Percentiles rank a stretch among this genome's conserved stretches.
These are phyloP conservation scores for Microcaecilia unicolor DNA, from an alignment of 2,797 vertebrate genomes.

Conservation along the genomic window DNA sequence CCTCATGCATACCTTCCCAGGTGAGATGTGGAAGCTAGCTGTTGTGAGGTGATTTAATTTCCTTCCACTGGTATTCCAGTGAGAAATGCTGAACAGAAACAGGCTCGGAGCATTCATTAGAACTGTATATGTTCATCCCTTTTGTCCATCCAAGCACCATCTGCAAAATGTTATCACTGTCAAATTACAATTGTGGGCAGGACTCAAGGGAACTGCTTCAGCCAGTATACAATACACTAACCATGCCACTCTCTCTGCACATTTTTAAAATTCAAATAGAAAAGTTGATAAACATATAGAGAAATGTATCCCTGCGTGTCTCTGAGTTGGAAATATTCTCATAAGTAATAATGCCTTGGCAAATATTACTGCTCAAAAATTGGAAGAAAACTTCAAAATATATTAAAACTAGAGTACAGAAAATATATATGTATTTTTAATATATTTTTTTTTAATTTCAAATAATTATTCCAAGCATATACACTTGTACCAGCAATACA, in stretches of 20 bases:
- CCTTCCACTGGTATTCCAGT: conserved; percentile 43
- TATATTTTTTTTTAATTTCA: too few relatives aligned
- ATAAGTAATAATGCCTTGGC: conserved; percentile 23
- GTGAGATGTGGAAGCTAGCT: conserved; percentile 57
- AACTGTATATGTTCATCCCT: conserved; percentile 26
- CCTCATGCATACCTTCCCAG: conserved; percentile 52
- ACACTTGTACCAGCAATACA: too few relatives aligned
- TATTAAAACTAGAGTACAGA: too few relatives aligned
- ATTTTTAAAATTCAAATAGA: conserved; percentile 26
- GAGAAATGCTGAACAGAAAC: conserved; percentile 41
- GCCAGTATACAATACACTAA: conserved; percentile 16
- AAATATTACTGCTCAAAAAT: conserved; percentile 14
- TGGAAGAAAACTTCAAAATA: conserved; percentile 22
- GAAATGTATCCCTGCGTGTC: conserved; percentile 11
- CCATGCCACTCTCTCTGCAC: conserved; percentile 14
- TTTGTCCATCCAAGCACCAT: conserved; percentile 37
- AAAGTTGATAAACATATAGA: conserved; percentile 22
- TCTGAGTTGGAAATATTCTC: conserved; percentile 23
- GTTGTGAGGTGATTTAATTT: conserved; percentile 65
- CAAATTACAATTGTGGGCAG: conserved; percentile 29
- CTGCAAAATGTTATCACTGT: conserved; percentile 42
- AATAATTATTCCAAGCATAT: too few relatives aligned
- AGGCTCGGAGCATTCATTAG: conserved; percentile 36
- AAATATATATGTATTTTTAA: too few relatives aligned
- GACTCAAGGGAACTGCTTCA: conserved; percentile 14